Percentiles rank a stretch among this genome's conserved stretches.
Conservation (phyloP, 1,140 invertebrate genomes). For the Paraescarpia echinospica region DNA sequence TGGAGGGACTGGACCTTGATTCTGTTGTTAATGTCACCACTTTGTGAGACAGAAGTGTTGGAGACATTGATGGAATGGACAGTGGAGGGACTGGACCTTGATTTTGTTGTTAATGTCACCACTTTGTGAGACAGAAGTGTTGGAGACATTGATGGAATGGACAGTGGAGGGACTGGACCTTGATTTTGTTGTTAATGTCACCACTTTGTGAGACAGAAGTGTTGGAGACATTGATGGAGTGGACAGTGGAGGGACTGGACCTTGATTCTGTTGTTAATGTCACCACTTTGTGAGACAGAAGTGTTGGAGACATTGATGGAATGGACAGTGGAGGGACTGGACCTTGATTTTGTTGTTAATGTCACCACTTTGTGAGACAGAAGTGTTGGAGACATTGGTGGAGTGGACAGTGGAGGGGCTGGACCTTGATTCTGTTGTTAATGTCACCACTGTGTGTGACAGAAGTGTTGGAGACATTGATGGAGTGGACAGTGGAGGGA, state of each 20-base stretch:
- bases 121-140: conserved; percentile 50
- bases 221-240: background rate
- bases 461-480: conserved; percentile 61
- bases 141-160: conserved; percentile 67
- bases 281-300: background rate
- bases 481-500: conserved; percentile 73
- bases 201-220: background rate
- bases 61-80: conserved; percentile 67
- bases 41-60: conserved; percentile 35
- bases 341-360: background rate
- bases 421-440: conserved; percentile 77
- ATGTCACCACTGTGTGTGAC: conserved; percentile 26
- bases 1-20: background rate
- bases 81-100: conserved; percentile 78
- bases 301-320: background rate
- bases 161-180: conserved; percentile 78
- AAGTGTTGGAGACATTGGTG: conserved; percentile 60
- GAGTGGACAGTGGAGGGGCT: conserved; percentile 75
- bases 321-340: background rate
- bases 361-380: conserved; percentile 13
- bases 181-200: conserved; percentile 60
- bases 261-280: background rate
- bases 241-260: background rate
- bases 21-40: background rate
- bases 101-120: conserved; percentile 67